Percentiles rank a stretch among this genome's conserved stretches.
phyloP scores from a whole-genome alignment of 2,113 vertebrate species.

The Speoplatyrhinus poulsoni region DNA sequence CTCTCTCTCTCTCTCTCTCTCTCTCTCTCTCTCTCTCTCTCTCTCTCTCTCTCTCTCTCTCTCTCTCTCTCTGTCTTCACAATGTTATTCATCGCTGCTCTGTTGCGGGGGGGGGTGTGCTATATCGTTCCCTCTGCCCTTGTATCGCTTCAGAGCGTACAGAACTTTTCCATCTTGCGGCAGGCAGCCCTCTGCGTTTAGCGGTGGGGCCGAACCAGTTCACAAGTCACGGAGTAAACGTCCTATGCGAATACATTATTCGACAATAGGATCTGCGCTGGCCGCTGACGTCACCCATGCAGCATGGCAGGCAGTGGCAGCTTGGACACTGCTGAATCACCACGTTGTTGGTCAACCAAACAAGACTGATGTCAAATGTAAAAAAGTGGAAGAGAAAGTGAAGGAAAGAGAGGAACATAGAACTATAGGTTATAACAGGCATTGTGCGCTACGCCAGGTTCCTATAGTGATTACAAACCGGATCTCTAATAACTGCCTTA shows the following conservation, averaged over 20 bases:
- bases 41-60: conserved; percentile 18
- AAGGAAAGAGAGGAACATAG: not conserved
- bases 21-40: conserved; percentile 10
- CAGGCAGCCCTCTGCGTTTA: conserved; percentile 25
- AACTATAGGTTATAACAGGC: too few species aligned
- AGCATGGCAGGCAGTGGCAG: conserved; percentile 7
- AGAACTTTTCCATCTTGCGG: conserved; percentile 11
- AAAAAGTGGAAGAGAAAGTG: conserved; percentile 4
- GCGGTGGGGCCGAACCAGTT: conserved; percentile 11
- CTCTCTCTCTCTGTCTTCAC: conserved; percentile 12
- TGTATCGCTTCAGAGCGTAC: not conserved
- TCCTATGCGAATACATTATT: conserved; percentile 8
- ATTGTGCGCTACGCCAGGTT: too few species aligned
- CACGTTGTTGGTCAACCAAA: too few species aligned
- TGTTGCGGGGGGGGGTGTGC: conserved; percentile 1
- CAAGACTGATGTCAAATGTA: too few species aligned
- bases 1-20: conserved; percentile 7
- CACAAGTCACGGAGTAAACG: not conserved
- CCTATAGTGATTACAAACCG: too few species aligned
- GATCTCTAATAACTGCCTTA: too few species aligned
- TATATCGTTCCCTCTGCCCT: conserved; percentile 4
- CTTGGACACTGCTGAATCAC: too few species aligned
- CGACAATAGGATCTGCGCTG: not conserved
- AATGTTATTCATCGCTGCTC: conserved; percentile 11
- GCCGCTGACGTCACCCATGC: not conserved